A percentile compares a stretch with the other conserved stretches of the same genome.
These are phyloP conservation scores for Oplegnathus fasciatus DNA, from an alignment of 2,113 vertebrate species.

Conservation along the genomic window DNA sequence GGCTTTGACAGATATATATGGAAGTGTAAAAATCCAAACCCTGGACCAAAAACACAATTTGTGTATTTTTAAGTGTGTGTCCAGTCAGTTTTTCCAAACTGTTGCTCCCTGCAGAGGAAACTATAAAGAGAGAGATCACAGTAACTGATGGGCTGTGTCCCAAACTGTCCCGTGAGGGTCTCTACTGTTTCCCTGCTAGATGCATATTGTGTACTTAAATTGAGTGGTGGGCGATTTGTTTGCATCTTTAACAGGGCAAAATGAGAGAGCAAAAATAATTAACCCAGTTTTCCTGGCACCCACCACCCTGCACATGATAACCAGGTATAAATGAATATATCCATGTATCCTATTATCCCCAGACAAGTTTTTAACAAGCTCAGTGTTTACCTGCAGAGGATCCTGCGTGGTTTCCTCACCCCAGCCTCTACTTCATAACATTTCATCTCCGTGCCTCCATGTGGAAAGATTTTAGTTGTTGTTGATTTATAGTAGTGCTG, in stretches of 20 bases:
- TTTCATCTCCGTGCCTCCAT: slow-evolving; percentile 31
- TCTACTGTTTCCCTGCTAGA: background rate
- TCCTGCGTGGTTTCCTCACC: background rate
- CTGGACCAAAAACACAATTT: background rate
- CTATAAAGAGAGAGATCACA: slow-evolving; percentile 6
- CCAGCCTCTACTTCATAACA: background rate
- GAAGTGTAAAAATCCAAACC: background rate
- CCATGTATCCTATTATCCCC: background rate
- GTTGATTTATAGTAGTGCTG: slow-evolving; percentile 44
- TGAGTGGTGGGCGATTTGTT: slow-evolving; percentile 42
- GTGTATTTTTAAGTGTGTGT: background rate
- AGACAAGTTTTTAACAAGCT: background rate
- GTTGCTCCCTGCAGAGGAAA: slow-evolving; percentile 32
- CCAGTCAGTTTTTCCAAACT: slow-evolving; percentile 13
- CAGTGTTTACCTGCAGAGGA: background rate
- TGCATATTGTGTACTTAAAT: slow-evolving; percentile 27
- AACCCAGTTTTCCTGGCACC: slow-evolving; percentile 8
- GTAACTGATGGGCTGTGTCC: slow-evolving; percentile 30
- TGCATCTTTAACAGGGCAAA: slow-evolving; percentile 37
- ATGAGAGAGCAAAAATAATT: slow-evolving; percentile 41
- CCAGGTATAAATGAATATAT: background rate
- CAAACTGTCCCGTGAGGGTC: slow-evolving; percentile 7
- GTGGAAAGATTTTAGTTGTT: slow-evolving; percentile 43
- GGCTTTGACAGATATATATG: background rate
- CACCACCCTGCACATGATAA: background rate